phyloP scores from a whole-genome alignment of 1,140 invertebrate species.

The Eupristina koningsbergeri region DNA sequence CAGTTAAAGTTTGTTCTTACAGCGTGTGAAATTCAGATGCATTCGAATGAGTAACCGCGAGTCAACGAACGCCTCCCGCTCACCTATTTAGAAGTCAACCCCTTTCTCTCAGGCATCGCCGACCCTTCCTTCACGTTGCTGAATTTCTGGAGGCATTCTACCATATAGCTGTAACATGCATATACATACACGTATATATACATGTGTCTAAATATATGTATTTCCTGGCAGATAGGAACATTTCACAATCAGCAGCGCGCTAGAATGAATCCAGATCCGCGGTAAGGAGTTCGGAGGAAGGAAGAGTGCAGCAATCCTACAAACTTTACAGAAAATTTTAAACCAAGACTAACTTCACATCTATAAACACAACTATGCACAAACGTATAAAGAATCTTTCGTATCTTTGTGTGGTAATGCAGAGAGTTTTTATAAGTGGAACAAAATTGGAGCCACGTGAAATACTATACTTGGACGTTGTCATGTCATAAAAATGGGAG shows the following conservation, averaged over 20 bases:
- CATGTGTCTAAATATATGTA: no score
- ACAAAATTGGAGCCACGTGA: not conserved
- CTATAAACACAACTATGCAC: no score
- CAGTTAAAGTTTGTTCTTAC: not conserved
- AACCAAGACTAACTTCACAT: not conserved
- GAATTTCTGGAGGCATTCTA: slow-evolving; percentile 9
- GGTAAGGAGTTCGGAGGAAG: not conserved
- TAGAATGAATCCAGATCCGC: slow-evolving; percentile 38
- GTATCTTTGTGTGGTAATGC: not conserved
- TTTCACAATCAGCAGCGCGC: slow-evolving; percentile 54
- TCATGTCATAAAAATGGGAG: not conserved
- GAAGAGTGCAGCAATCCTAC: slow-evolving; percentile 16
- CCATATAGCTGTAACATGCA: no score
- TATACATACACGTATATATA: no score
- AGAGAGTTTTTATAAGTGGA: slow-evolving; percentile 10
- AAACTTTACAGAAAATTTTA: slow-evolving; percentile 55
- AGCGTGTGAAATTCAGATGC: not conserved
- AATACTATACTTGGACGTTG: not conserved
- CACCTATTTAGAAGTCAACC: not conserved
- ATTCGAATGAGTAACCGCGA: not conserved
- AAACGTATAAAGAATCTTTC: not conserved
- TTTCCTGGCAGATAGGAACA: slow-evolving; percentile 17
- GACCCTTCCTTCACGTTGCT: not conserved
- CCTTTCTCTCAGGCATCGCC: not conserved
- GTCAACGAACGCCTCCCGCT: slow-evolving; percentile 8